Conservation (phyloP, 23 tunicate genomes). For the Corella eumyota region DNA sequence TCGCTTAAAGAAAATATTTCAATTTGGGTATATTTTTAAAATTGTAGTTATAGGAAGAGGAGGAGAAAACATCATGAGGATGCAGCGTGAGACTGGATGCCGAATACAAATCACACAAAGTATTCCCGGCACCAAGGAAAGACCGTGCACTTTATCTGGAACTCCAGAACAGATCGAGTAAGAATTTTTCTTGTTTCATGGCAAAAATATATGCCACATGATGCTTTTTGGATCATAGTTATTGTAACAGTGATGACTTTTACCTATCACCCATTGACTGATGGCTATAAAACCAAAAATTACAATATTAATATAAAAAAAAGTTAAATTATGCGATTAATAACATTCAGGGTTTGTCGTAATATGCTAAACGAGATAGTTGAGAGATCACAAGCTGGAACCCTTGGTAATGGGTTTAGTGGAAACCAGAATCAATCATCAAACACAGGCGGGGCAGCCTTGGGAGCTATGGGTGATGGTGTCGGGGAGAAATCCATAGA, state of each 20-base stretch:
- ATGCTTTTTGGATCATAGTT: conserved; percentile 18
- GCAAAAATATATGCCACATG: conserved; percentile 23
- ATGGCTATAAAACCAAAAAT: conserved; percentile 14
- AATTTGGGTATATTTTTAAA: no score
- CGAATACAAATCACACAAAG: conserved; percentile 92
- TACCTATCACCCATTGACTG: conserved; percentile 63
- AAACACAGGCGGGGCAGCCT: background rate
- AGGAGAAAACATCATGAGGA: conserved; percentile 94
- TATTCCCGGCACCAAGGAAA: conserved; percentile 65
- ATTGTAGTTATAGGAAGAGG: conserved; percentile 98
- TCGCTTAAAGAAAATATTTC: no score
- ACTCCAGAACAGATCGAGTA: conserved; percentile 93
- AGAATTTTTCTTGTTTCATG: conserved; percentile 4
- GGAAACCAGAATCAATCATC: background rate
- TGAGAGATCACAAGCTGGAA: conserved; percentile 52
- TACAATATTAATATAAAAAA: no score
- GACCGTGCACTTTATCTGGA: conserved; percentile 97
- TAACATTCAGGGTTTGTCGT: conserved; percentile 52
- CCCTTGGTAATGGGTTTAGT: conserved; percentile 25
- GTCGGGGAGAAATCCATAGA: conserved; percentile 34
- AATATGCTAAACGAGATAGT: conserved; percentile 63
- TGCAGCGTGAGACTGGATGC: conserved; percentile 95
- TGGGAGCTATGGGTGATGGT: conserved; percentile 16
- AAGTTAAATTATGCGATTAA: no score
- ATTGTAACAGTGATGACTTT: conserved; percentile 28